phyloP scores from a whole-genome alignment of 2,797 vertebrate genomes.

The Coilia nasus region DNA sequence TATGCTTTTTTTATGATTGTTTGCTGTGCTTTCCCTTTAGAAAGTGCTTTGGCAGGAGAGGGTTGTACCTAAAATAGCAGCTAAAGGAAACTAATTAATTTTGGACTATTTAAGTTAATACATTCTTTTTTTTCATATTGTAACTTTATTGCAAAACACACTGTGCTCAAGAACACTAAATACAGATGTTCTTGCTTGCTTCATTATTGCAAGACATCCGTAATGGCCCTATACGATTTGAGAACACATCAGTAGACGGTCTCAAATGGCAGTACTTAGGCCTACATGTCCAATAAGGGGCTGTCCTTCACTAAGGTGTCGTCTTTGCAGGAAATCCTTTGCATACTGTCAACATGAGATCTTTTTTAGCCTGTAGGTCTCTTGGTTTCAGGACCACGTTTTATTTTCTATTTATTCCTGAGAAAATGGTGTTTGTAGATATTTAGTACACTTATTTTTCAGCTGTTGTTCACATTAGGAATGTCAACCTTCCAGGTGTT shows the following conservation, averaged over 20 bases:
- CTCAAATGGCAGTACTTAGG: neutral
- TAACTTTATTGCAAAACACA: neutral
- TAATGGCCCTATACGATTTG: neutral
- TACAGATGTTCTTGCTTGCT: neutral
- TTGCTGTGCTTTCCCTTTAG: neutral
- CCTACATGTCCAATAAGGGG: neutral
- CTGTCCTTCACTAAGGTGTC: neutral
- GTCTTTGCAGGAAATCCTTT: neutral
- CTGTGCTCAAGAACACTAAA: neutral
- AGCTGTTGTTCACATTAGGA: neutral
- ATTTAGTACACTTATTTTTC: neutral
- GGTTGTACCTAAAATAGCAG: neutral
- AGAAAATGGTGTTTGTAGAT: neutral
- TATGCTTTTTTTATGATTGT: neutral
- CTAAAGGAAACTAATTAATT: neutral
- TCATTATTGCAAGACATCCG: neutral
- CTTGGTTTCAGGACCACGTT: neutral
- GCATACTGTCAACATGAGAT: neutral
- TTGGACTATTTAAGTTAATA: neutral
- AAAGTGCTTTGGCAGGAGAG: neutral
- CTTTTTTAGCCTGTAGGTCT: neutral
- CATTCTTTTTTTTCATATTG: neutral
- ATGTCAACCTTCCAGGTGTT: too few species aligned
- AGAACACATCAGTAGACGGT: neutral
- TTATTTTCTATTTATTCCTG: neutral